Evolutionary conservation across 2,113 vertebrate genomes (phyloP), one percentile per base, ranked within the genome.

Genomic region (Scatophagus argus): DNA sequence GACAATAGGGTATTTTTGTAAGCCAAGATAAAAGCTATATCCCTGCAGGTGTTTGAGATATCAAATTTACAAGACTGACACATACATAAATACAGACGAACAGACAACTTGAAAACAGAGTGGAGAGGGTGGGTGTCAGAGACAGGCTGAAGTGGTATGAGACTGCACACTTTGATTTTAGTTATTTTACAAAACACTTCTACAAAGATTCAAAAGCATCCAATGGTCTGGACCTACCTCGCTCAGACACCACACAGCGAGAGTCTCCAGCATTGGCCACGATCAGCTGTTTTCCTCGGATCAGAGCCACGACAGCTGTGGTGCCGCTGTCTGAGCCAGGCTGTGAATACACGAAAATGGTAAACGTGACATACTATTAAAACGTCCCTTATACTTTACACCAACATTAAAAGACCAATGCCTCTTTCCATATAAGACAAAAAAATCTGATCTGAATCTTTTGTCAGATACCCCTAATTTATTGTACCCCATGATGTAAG

Each of bases 231-330:
- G 23, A 63, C 69, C 3, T 61, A 92, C 92, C 97, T 0, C 90
- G 93, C 84, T 98, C 97, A 0, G 98, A 99, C 31, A 99, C 97
- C 49, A 99, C 98, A 0, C 98, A 99, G 77, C 98, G 97, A 1
- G 98, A 99, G 89, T 99, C 98, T 7, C 98, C 98, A 0, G 98
- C 97, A 0, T 99, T 99, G 43, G 98, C 98, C 90, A 99, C 98
- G 0, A 99, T 98, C 77, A 99, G 93, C 94, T 99, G 98, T 90
- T 96, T 97, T 60, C 97, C 98, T 61, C 98, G 92, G 89, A 99
- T 97, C 1, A 99, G 95, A 0, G 98, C 98, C 72, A 99, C 98
- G 0, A 99, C 98, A 0, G 98, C 98, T 0, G 98, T 99, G 10
- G 98, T 99, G 0, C 98, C 98, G 0, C 98, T 99, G 94, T 99